Evolutionary conservation across 2,888 invertebrate genomes (phyloP), one percentile per base, ranked within the genome.

Genomic region (Cerastis rubricosa): DNA sequence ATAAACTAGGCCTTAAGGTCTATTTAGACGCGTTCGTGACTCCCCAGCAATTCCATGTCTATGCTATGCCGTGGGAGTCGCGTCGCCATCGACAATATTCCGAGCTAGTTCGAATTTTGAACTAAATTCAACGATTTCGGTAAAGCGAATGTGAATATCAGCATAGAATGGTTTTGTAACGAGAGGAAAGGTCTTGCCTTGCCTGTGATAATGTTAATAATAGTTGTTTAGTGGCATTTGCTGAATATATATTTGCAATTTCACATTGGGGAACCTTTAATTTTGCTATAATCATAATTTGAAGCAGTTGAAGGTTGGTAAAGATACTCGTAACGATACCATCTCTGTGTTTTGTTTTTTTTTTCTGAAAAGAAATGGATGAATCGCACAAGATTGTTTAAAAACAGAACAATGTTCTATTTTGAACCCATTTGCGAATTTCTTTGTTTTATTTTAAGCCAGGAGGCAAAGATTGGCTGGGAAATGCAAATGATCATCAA

Each of bases 1-100:
- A 57, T 71, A 74, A 84, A 75, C 59, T 76, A 80, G 63, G 76
- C 84, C 81, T 81, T 81, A 74, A 84, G 80, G 84, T 84, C 71
- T 72, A 80, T 84, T 84, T 75, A 77, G 68, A 73, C 67, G 61
- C 25, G 51, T 81, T 84, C 84, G 84, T 84, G 84, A 84, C 84
- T 78, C 63, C 81, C 25, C 54, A 65, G 73, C 74, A 68, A 84
- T 81, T 75, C 70, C 61, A 59, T 49, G 75, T 65, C 70, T 71
- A 51, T 67, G 80, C 54, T 68, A 57, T 71, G 80, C 76, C 83
- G 83, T 84, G 83, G 80, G 84, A 84, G 65, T 74, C 71, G 29
- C 64, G 22, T 51, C 49, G 71, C 76, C 67, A 79, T 73, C 67
- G 72, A 72, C 71, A 80, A 63, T 75, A 84, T 73, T 75, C 72